A percentile compares a stretch with the other conserved stretches of the same genome.
These are phyloP conservation scores for Cepphus grylle DNA, from an alignment of 2,113 vertebrate species.

Conservation along the genomic window DNA sequence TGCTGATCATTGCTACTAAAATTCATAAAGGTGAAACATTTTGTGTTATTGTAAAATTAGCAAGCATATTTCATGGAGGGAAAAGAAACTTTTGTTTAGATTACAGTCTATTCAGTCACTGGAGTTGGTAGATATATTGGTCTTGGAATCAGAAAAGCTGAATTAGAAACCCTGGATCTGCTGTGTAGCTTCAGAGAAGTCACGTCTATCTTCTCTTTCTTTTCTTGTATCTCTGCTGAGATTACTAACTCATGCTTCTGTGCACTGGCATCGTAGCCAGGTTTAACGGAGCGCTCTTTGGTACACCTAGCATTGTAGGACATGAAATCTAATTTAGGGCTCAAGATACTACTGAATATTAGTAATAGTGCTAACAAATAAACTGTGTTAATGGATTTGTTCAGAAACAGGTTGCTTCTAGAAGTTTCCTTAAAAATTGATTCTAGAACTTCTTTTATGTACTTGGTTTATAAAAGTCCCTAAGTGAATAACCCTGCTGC, in stretches of 20 bases:
- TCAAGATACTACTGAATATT: background rate
- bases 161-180: background rate
- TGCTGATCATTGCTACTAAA: background rate
- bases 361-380: background rate
- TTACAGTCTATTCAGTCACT: background rate
- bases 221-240: background rate
- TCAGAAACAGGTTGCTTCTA: background rate
- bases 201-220: background rate
- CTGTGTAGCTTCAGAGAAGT: background rate
- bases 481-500: background rate
- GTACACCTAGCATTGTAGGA: background rate
- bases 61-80: background rate
- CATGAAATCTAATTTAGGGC: background rate
- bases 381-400: background rate
- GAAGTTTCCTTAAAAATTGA: background rate
- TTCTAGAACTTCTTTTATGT: background rate
- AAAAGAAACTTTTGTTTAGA: background rate
- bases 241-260: background rate
- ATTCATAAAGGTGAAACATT: background rate
- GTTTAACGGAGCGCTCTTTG: background rate
- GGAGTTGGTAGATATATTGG: background rate
- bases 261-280: background rate
- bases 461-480: background rate
- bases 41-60: background rate
- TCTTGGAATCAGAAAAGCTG: background rate